Evolutionary conservation across 2,888 invertebrate genomes (phyloP).

Genomic region (Hirtodrosophila cameraria): DNA sequence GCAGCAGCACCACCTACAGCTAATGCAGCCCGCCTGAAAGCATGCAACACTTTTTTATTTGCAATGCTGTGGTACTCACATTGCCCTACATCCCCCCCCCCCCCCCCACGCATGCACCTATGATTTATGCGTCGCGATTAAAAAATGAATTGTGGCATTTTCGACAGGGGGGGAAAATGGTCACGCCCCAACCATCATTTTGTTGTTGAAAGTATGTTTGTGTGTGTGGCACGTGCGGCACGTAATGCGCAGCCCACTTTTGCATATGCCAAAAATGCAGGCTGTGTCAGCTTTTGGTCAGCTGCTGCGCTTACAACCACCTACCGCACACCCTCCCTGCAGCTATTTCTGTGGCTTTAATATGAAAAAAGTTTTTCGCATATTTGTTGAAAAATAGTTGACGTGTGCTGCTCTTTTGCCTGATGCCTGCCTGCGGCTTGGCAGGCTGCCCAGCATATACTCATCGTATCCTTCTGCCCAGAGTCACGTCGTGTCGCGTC

Average conservation of each 20-base stretch:
- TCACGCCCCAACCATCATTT: conserved; percentile 46
- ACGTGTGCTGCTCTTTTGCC: conserved; percentile 38
- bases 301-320: conserved; percentile 15
- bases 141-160: conserved; percentile 79
- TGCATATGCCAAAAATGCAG: conserved; percentile 68
- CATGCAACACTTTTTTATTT: conserved; percentile 51
- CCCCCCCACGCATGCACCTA: conserved; percentile 29
- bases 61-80: conserved; percentile 9
- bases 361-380: conserved; percentile 61
- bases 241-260: conserved; percentile 58
- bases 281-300: conserved; percentile 54
- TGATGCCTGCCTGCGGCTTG: conserved; percentile 38
- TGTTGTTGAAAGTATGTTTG: conserved; percentile 18
- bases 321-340: not conserved
- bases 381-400: conserved; percentile 65
- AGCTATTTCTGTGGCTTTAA: conserved; percentile 50
- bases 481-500: conserved; percentile 29
- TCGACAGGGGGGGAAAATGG: conserved; percentile 50
- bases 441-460: conserved; percentile 36
- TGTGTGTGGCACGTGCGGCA: conserved; percentile 66
- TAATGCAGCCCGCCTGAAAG: conserved; percentile 47
- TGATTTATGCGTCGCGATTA: conserved; percentile 79
- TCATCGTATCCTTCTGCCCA: conserved; percentile 2
- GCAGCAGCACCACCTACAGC: conserved; percentile 21
- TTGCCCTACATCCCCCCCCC: conserved; percentile 1